Conservation (phyloP, 2,113 vertebrate genomes). For the Prunella himalayana region DNA sequence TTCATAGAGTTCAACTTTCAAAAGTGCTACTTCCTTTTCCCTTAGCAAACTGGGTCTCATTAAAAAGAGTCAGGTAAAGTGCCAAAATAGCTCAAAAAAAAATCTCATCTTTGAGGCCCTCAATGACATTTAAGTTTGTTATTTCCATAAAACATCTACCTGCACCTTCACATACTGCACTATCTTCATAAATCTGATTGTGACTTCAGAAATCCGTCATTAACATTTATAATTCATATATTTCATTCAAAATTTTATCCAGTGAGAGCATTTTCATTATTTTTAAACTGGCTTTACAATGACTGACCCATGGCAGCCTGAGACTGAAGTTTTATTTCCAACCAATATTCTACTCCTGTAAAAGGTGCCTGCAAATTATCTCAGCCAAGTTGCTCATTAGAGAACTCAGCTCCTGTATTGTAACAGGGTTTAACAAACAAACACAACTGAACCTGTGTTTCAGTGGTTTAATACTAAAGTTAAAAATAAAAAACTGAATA, state of each 20-base stretch:
- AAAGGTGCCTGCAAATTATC: not conserved
- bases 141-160: not conserved
- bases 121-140: not conserved
- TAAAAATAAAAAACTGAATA: not conserved
- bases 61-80: not conserved
- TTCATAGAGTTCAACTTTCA: not conserved
- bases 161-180: not conserved
- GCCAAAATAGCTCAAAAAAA: not conserved
- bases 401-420: not conserved
- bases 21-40: not conserved
- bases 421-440: not conserved
- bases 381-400: not conserved
- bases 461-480: not conserved
- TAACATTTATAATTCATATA: not conserved
- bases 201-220: not conserved
- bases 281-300: not conserved
- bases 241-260: not conserved
- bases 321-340: constrained; percentile 3
- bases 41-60: not conserved
- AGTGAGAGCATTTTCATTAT: not conserved
- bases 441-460: not conserved
- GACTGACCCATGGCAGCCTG: not conserved
- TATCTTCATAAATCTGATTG: not conserved
- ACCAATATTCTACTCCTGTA: not conserved
- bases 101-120: not conserved